Base-by-base conservation (phyloP, 1,140 invertebrate species). In the Drosophila sulfurigaster region DNA sequence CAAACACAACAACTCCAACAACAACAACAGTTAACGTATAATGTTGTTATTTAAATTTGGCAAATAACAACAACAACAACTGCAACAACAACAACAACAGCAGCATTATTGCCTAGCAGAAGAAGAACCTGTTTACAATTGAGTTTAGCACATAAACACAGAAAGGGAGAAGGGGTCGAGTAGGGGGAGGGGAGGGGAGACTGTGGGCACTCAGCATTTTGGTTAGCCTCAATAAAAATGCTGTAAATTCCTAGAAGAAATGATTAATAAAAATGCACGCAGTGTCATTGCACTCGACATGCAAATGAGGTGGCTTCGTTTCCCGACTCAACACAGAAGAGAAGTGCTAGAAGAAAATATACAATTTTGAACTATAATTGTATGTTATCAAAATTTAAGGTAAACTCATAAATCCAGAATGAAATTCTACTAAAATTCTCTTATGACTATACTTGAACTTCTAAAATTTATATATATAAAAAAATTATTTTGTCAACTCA, bases 171-270 rank as follows among this genome's bases (percentile, higher is more conserved):
- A 66, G 60, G 5, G 46, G 56, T 56, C 38, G 16, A 7, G 69
- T 46, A 30, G 46, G 30, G 48, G 63, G 38, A 10, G 45, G 13
- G 30, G 13, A 62, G 35, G 41, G 49, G 51, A 43, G 32, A 38
- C 20, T 25, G 20, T 25, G 30, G 32, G 52, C 52, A 59, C 74
- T 66, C 62, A 57, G 62, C 77, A 78, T 88, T 75, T 88, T 81
- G 80, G 70, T 88, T 80, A 82, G 83, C 74, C 83, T 88, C 85
- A 88, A 87, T 87, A 87, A 87, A 83, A 81, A 83, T 76, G 85
- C 64, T 85, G 85, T 89, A 89, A 89, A 89, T 89, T 89, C 85
- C 75, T 89, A 89, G 85, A 89, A 89, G 81, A 79, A 89, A 89
- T 89, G 85, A 89, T 89, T 89, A 89, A 89, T 89, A 89, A 89